phyloP scores from a whole-genome alignment of 2,888 invertebrate genomes.

The Drosophila nigricruria region DNA sequence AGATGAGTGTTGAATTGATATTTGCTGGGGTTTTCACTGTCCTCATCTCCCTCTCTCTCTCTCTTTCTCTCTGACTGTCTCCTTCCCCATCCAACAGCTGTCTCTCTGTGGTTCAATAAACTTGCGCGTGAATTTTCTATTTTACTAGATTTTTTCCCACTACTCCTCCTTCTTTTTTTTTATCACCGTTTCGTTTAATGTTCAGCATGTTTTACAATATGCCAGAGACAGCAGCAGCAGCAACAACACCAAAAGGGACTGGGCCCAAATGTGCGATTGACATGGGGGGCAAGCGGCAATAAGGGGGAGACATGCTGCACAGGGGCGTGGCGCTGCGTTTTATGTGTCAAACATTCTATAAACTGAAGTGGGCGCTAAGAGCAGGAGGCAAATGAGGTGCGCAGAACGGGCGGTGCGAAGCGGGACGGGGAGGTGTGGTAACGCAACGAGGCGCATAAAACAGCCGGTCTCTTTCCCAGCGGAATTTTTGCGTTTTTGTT shows the following conservation, averaged over 20 bases:
- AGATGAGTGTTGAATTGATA: constrained; percentile 23
- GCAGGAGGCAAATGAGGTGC: constrained; percentile 8
- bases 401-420: background rate
- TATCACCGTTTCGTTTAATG: constrained; percentile 59
- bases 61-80: background rate
- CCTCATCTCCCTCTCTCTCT: background rate
- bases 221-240: constrained; percentile 43
- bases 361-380: constrained; percentile 44
- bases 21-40: constrained; percentile 30
- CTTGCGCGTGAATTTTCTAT: constrained; percentile 74
- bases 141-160: constrained; percentile 53
- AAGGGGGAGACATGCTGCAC: background rate
- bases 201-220: constrained; percentile 65
- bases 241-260: constrained; percentile 12
- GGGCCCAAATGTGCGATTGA: constrained; percentile 23
- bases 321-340: constrained; percentile 54
- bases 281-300: background rate
- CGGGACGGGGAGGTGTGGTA: background rate
- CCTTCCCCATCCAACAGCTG: background rate
- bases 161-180: constrained; percentile 6
- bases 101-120: constrained; percentile 72
- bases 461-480: constrained; percentile 61
- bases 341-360: constrained; percentile 77
- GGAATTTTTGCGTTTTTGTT: constrained; percentile 63
- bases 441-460: constrained; percentile 36